These are phyloP conservation scores for Lophius piscatorius DNA, from an alignment of 2,113 vertebrate genomes.

Conservation along the genomic window DNA sequence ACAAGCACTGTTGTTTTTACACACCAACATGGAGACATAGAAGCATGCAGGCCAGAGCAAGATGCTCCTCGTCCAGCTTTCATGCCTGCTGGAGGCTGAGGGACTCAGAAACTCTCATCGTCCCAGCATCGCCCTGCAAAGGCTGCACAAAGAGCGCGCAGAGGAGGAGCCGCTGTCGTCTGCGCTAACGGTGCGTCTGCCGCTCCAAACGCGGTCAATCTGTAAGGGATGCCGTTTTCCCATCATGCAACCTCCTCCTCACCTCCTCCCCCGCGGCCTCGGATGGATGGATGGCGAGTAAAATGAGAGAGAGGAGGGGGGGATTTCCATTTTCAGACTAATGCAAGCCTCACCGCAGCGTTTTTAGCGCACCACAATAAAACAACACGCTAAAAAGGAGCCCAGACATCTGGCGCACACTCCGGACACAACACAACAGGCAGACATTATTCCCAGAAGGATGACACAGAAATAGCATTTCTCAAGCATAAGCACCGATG, in stretches of 20 bases:
- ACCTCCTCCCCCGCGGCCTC: not conserved
- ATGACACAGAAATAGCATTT: slow-evolving; percentile 19
- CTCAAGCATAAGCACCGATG: slow-evolving; percentile 28
- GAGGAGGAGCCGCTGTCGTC: slow-evolving; percentile 42
- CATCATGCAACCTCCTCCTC: slow-evolving; percentile 34
- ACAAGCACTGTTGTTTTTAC: slow-evolving; percentile 24
- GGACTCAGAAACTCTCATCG: slow-evolving; percentile 1
- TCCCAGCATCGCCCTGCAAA: slow-evolving; percentile 27
- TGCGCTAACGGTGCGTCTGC: slow-evolving; percentile 31
- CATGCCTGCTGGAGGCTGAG: slow-evolving; percentile 34
- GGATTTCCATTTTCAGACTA: slow-evolving; percentile 57
- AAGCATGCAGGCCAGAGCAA: slow-evolving; percentile 28
- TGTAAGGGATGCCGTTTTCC: slow-evolving; percentile 40
- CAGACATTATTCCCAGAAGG: slow-evolving; percentile 47
- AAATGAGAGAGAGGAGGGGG: slow-evolving; percentile 18
- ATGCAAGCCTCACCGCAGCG: slow-evolving; percentile 49
- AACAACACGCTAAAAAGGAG: slow-evolving; percentile 1
- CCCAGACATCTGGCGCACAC: slow-evolving; percentile 55
- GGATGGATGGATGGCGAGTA: slow-evolving; percentile 36
- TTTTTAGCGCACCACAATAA: slow-evolving; percentile 39
- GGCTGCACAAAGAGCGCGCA: slow-evolving; percentile 50
- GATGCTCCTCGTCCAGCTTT: slow-evolving; percentile 56
- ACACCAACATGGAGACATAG: slow-evolving; percentile 27
- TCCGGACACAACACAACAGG: slow-evolving; percentile 28
- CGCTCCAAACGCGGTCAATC: slow-evolving; percentile 61